These are phyloP conservation scores for Fistularia tabacaria DNA, from an alignment of 2,797 vertebrate genomes.

Conservation along the genomic window DNA sequence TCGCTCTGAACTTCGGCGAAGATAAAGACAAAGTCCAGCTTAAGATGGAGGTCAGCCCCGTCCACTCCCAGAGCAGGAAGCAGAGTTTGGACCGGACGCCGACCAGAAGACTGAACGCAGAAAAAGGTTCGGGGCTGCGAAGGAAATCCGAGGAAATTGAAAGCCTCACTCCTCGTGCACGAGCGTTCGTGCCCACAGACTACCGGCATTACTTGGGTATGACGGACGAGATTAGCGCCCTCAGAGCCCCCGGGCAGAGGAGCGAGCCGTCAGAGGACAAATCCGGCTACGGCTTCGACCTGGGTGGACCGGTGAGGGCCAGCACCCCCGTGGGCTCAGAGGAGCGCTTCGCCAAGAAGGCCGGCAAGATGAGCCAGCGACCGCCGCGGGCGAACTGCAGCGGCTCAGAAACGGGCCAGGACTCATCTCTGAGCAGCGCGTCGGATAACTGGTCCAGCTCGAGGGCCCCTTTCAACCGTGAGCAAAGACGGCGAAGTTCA, in stretches of 20 bases:
- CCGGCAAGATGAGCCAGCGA: constrained; percentile 37
- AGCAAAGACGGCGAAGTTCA: constrained; percentile 33
- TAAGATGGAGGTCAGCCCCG: constrained; percentile 42
- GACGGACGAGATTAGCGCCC: constrained; percentile 48
- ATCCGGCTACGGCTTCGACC: constrained; percentile 30
- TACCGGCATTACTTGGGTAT: constrained; percentile 74
- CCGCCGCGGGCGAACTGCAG: constrained; percentile 44
- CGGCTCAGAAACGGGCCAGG: constrained; percentile 54
- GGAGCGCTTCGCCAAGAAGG: constrained; percentile 47
- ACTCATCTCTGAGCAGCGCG: constrained; percentile 57
- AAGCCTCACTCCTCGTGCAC: constrained; percentile 53
- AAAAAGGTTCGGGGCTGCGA: constrained; percentile 21
- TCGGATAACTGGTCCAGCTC: constrained; percentile 60
- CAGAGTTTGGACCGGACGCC: constrained; percentile 29
- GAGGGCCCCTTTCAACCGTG: constrained; percentile 61
- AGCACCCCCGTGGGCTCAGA: constrained; percentile 62
- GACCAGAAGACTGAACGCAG: constrained; percentile 46
- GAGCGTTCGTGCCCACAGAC: constrained; percentile 69
- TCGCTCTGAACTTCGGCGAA: constrained; percentile 47
- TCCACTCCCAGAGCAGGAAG: constrained; percentile 61
- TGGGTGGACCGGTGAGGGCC: constrained; percentile 36
- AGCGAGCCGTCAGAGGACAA: constrained; percentile 28
- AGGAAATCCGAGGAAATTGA: constrained; percentile 52
- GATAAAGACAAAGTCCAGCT: constrained; percentile 35
- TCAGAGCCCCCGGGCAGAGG: constrained; percentile 27